These are phyloP conservation scores for Notospermus geniculatus DNA, from an alignment of 1,140 invertebrate genomes.

Conservation along the genomic window DNA sequence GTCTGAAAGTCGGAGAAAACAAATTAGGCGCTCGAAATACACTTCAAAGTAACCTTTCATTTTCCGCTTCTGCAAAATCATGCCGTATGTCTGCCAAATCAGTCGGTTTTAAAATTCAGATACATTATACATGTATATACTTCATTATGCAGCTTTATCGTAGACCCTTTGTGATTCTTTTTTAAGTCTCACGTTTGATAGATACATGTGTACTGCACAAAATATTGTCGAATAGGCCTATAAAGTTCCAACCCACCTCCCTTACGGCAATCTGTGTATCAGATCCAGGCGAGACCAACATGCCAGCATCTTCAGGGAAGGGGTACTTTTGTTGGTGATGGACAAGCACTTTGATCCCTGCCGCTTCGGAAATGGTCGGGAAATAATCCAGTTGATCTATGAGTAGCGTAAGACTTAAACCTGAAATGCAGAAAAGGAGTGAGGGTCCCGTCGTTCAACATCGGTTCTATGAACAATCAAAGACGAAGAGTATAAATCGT, in stretches of 20 bases:
- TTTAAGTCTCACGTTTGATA: too few relatives aligned
- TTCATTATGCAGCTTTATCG: too few relatives aligned
- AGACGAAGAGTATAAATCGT: background rate
- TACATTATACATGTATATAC: too few relatives aligned
- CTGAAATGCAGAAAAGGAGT: slow-evolving; percentile 17
- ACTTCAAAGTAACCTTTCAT: too few relatives aligned
- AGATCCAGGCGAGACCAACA: slow-evolving; percentile 41
- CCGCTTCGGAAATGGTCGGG: slow-evolving; percentile 28
- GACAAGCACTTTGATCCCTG: slow-evolving; percentile 29
- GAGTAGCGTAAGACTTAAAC: slow-evolving; percentile 31
- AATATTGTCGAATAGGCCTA: too few relatives aligned
- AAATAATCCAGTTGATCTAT: slow-evolving; percentile 36
- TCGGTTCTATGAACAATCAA: background rate
- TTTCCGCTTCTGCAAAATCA: too few relatives aligned
- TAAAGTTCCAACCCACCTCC: slow-evolving; percentile 20
- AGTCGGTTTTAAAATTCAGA: too few relatives aligned
- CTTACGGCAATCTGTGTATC: slow-evolving; percentile 45
- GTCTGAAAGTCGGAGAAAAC: too few relatives aligned
- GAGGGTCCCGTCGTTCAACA: background rate
- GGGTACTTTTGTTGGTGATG: slow-evolving; percentile 32
- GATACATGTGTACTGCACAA: too few relatives aligned
- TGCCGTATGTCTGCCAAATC: too few relatives aligned
- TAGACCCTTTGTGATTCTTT: too few relatives aligned
- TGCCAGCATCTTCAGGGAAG: slow-evolving; percentile 45
- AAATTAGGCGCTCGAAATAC: too few relatives aligned